Conservation (phyloP, 2,888 invertebrate genomes). For the Drosophila picticornis region DNA sequence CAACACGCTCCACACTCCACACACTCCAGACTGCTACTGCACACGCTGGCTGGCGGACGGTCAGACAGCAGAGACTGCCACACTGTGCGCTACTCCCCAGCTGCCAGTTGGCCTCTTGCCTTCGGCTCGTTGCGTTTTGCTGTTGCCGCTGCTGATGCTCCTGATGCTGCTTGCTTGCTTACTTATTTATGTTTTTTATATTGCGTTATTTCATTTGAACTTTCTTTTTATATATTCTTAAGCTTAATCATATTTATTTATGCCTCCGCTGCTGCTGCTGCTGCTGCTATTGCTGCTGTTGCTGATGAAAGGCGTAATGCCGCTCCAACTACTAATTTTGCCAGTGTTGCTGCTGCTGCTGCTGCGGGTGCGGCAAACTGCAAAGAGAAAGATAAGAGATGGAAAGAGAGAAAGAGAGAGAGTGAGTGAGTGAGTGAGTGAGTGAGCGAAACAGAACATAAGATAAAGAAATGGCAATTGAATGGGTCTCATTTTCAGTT, state of each 20-base stretch:
- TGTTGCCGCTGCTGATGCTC: constrained; percentile 23
- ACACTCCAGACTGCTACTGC: not conserved
- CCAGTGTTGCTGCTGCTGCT: constrained; percentile 11
- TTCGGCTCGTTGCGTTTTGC: constrained; percentile 32
- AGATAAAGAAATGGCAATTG: constrained; percentile 45
- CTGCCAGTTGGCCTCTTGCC: constrained; percentile 57
- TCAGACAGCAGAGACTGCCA: constrained; percentile 23
- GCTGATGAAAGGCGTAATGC: constrained; percentile 8
- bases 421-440: not conserved
- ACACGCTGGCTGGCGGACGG: constrained; percentile 17
- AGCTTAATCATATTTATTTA: constrained; percentile 80
- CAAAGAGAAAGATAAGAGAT: constrained; percentile 25
- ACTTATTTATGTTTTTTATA: constrained; percentile 75
- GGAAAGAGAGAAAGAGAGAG: constrained; percentile 11
- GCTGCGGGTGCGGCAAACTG: constrained; percentile 46
- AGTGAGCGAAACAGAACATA: constrained; percentile 20
- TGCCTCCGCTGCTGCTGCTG: constrained; percentile 56
- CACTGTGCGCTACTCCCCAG: constrained; percentile 39
- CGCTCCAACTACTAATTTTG: constrained; percentile 15
- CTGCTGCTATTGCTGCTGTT: constrained; percentile 31
- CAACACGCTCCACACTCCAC: not conserved
- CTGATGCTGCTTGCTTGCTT: constrained; percentile 43
- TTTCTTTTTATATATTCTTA: constrained; percentile 76
- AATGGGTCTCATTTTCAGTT: constrained; percentile 29
- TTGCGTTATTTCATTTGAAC: constrained; percentile 79